Percentiles rank a stretch among this genome's conserved stretches.
Conservation (phyloP, 2,888 invertebrate species). For the Coenonympha glycerion region DNA sequence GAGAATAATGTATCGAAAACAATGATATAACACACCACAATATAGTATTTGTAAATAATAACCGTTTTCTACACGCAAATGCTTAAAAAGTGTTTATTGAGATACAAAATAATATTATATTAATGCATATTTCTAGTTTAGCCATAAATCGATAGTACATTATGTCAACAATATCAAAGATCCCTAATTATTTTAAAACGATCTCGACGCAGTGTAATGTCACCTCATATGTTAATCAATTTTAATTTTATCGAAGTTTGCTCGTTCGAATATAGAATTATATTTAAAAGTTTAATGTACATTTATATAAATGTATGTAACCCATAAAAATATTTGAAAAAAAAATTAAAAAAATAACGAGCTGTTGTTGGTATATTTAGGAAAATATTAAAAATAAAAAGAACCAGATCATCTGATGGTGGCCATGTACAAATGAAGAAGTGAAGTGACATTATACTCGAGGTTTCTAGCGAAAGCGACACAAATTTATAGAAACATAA, state of each 20-base stretch:
- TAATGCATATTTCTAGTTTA: slow-evolving; percentile 61
- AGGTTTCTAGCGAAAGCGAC: slow-evolving; percentile 46
- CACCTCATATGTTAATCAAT: slow-evolving; percentile 72
- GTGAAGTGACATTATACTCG: slow-evolving; percentile 58
- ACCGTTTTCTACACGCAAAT: slow-evolving; percentile 55
- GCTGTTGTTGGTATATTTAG: slow-evolving; percentile 77
- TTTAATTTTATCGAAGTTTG: slow-evolving; percentile 76
- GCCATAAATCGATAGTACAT: slow-evolving; percentile 71
- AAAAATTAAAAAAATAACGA: slow-evolving; percentile 56
- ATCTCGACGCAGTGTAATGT: slow-evolving; percentile 46
- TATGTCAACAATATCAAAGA: slow-evolving; percentile 71
- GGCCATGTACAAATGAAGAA: slow-evolving; percentile 79
- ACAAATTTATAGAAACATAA: slow-evolving; percentile 58
- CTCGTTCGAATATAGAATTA: slow-evolving; percentile 74
- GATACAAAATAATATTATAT: slow-evolving; percentile 46
- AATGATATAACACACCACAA: slow-evolving; percentile 52
- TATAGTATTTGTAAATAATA: slow-evolving; percentile 57
- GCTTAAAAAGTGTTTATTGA: slow-evolving; percentile 60
- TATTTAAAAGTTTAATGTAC: slow-evolving; percentile 71
- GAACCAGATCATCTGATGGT: slow-evolving; percentile 82
- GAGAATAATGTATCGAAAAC: slow-evolving; percentile 46
- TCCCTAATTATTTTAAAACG: slow-evolving; percentile 54
- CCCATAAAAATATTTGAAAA: slow-evolving; percentile 54
- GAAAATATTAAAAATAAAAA: slow-evolving; percentile 65
- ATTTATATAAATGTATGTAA: slow-evolving; percentile 63